Evolutionary conservation across 2,113 vertebrate genomes (phyloP), one percentile per base, ranked within the genome.

Genomic region (Sterna hirundo): DNA sequence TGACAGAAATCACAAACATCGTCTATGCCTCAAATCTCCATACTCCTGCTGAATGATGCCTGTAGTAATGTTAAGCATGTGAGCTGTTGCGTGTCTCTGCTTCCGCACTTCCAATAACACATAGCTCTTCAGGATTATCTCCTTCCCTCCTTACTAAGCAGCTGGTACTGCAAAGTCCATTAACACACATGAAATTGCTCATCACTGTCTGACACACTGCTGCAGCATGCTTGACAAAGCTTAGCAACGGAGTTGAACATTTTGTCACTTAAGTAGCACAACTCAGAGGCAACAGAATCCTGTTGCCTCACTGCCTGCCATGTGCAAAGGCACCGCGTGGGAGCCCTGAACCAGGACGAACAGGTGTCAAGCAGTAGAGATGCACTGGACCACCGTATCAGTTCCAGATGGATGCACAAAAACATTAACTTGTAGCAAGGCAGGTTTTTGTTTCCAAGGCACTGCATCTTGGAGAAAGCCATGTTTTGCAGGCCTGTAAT

Each of bases 81-180:
- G 85, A 96, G 62, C 90, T 61, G 78, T 38, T 84, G 95, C 1
- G 2, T 61, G 38, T 42, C 91, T 22, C 57, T 1, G 38, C 91
- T 88, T 85, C 84, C 5, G 2, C 83, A 18, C 80, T 47, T 40
- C 64, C 90, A 74, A 3, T 21, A 83, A 58, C 78, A 29, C 81
- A 12, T 0, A 44, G 84, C 80, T 88, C 64, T 42, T 60, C 20
- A 3, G 82, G 87, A 96, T 96, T 94, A 95, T 77, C 93, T 85
- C 93, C 94, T 61, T 85, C 78, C 61, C 83, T 75, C 86, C 83
- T 78, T 66, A 58, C 80, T 95, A 95, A 97, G 95, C 90, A 91
- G 87, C 70, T 70, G 84, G 70, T 9, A 68, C 82, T 57, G 90
- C 75, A 88, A 90, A 95, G 62, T 46, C 87, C 93, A 94, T 95